A percentile compares a stretch with the other conserved stretches of the same genome.
Evolutionary conservation across 2,113 vertebrate genomes (phyloP).

Genomic region (Chroicocephalus ridibundus): DNA sequence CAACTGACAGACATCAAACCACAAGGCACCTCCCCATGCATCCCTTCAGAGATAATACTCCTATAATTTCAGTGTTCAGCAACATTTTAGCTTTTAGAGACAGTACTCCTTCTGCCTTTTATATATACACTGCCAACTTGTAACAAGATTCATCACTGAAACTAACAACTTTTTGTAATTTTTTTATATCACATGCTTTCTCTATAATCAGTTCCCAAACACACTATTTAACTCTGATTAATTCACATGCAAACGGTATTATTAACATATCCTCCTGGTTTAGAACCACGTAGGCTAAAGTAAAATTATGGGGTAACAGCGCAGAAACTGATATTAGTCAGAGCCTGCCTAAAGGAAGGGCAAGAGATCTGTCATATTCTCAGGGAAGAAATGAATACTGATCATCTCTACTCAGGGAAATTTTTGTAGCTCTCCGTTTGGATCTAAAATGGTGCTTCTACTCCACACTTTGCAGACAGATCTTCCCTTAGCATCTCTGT

Average conservation of each 20-base stretch:
- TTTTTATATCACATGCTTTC: not conserved
- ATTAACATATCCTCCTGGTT: conserved; percentile 13
- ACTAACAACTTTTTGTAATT: not conserved
- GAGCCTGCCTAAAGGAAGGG: conserved; percentile 21
- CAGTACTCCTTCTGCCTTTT: not conserved
- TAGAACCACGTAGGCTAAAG: not conserved
- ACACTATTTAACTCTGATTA: not conserved
- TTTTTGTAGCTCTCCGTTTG: not conserved
- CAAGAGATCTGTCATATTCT: not conserved
- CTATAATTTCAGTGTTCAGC: not conserved
- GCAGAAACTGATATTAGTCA: conserved; percentile 35
- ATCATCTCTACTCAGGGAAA: not conserved
- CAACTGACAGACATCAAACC: not conserved
- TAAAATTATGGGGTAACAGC: conserved; percentile 48
- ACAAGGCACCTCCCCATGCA: not conserved
- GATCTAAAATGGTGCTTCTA: not conserved
- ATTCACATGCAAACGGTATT: not conserved
- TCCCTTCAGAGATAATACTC: not conserved
- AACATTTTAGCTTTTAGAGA: not conserved
- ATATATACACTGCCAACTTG: not conserved
- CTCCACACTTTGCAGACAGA: not conserved
- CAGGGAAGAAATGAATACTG: not conserved
- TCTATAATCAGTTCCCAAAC: conserved; percentile 30
- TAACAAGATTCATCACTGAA: not conserved
- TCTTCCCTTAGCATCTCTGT: not conserved